phyloP scores from a whole-genome alignment of 1,140 invertebrate genomes.

The Samia ricini region DNA sequence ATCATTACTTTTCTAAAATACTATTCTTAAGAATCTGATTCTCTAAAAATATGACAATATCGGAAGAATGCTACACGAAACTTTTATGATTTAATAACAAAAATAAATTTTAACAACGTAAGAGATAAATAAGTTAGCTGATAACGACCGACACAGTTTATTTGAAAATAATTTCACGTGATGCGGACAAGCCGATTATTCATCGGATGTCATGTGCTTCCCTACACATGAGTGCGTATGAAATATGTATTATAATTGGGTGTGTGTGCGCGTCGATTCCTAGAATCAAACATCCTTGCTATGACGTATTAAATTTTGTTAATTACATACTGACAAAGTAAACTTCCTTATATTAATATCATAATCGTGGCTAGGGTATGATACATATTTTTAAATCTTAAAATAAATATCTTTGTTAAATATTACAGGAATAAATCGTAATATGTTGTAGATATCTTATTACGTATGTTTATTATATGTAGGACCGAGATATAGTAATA shows the following conservation, averaged over 20 bases:
- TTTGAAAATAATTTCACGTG: constrained; percentile 29
- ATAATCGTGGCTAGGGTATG: too few relatives aligned
- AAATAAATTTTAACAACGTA: neutral
- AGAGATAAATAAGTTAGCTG: constrained; percentile 2
- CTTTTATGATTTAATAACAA: neutral
- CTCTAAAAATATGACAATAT: too few relatives aligned
- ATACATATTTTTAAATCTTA: neutral
- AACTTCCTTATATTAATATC: neutral
- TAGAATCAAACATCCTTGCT: constrained; percentile 5
- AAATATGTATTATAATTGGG: neutral
- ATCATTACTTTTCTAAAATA: too few relatives aligned
- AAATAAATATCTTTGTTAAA: neutral
- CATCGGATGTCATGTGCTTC: constrained; percentile 5
- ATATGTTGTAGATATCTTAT: too few relatives aligned
- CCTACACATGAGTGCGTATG: neutral
- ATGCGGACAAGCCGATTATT: constrained; percentile 11
- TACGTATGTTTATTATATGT: too few relatives aligned
- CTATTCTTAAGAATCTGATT: too few relatives aligned
- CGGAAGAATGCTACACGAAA: neutral
- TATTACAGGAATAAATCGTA: neutral
- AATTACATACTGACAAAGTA: neutral
- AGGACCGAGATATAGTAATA: too few relatives aligned
- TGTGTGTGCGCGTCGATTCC: neutral
- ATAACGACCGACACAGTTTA: constrained; percentile 26
- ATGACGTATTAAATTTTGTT: neutral